Percentiles rank a stretch among this genome's conserved stretches.
Evolutionary conservation across 2,888 invertebrate genomes (phyloP).

Genomic region (Luffia ferchaultella): DNA sequence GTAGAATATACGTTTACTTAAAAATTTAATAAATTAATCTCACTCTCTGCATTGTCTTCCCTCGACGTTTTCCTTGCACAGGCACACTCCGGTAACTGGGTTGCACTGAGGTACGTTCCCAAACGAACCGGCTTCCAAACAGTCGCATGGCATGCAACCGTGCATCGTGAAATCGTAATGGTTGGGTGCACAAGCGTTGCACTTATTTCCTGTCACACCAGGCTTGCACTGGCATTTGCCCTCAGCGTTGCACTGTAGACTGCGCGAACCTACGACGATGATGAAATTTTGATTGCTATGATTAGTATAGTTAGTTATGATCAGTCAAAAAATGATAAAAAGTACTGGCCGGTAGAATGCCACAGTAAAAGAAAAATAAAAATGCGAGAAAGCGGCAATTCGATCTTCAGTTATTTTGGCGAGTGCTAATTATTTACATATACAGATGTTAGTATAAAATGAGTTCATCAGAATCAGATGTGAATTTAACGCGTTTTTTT

Average conservation of each 20-base stretch:
- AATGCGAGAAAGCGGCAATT: too few species aligned
- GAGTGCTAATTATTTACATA: too few species aligned
- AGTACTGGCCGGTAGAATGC: too few species aligned
- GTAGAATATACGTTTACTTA: too few species aligned
- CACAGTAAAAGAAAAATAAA: too few species aligned
- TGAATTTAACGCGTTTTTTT: too few species aligned
- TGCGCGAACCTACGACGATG: conserved; percentile 78
- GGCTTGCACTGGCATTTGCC: conserved; percentile 97
- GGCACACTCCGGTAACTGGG: conserved; percentile 79
- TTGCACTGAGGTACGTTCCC: conserved; percentile 87
- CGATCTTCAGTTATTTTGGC: too few species aligned
- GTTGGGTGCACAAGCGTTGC: conserved; percentile 85
- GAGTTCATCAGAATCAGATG: too few species aligned
- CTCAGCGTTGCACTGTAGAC: conserved; percentile 88
- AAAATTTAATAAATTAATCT: too few species aligned
- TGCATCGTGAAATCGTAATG: conserved; percentile 88
- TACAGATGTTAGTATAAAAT: too few species aligned
- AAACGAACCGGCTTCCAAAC: conserved; percentile 83
- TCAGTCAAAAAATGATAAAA: too few species aligned
- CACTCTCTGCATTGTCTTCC: conserved; percentile 91
- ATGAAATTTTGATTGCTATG: background rate
- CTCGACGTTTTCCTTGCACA: conserved; percentile 94
- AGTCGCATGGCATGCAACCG: conserved; percentile 95
- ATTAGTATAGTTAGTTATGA: too few species aligned
- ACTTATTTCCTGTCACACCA: conserved; percentile 94